Percentiles rank a stretch among this genome's conserved stretches.
Conservation (phyloP, 2,113 vertebrate genomes). For the Sciurus niger region DNA sequence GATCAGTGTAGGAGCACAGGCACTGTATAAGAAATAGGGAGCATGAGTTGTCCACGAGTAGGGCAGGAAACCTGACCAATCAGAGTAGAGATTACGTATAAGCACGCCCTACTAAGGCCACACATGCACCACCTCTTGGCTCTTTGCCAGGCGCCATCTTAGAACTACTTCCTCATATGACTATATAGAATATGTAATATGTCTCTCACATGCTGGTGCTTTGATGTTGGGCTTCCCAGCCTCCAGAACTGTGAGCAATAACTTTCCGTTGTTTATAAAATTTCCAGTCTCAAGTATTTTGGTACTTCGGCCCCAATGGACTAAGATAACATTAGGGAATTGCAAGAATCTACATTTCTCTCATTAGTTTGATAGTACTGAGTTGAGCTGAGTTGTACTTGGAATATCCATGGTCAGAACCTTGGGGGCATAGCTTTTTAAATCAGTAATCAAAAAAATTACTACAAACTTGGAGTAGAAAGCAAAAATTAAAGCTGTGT, state of each 20-base stretch:
- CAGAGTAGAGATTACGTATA: too few relatives aligned
- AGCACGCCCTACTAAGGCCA: too few relatives aligned
- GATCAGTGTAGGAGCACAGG: too few relatives aligned
- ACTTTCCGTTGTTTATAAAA: neutral
- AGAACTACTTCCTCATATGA: too few relatives aligned
- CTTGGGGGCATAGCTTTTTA: neutral
- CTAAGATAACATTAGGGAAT: neutral
- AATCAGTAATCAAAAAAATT: neutral
- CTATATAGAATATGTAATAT: too few relatives aligned
- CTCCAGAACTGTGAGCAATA: neutral
- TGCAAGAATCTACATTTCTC: conserved; percentile 9
- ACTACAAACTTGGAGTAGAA: neutral
- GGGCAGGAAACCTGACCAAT: too few relatives aligned
- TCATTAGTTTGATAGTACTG: neutral
- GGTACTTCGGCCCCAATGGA: neutral
- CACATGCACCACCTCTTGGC: too few relatives aligned
- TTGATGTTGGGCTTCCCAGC: neutral
- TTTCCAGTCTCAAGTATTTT: neutral
- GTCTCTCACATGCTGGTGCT: neutral
- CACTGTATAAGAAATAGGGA: too few relatives aligned
- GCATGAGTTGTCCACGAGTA: too few relatives aligned
- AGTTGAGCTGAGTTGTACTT: neutral
- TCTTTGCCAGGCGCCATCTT: too few relatives aligned
- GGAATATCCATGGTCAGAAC: neutral
- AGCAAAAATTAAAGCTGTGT: neutral